A percentile compares a stretch with the other conserved stretches of the same genome.
Evolutionary conservation across 2,888 invertebrate genomes (phyloP).

Genomic region (Nomada fucata): DNA sequence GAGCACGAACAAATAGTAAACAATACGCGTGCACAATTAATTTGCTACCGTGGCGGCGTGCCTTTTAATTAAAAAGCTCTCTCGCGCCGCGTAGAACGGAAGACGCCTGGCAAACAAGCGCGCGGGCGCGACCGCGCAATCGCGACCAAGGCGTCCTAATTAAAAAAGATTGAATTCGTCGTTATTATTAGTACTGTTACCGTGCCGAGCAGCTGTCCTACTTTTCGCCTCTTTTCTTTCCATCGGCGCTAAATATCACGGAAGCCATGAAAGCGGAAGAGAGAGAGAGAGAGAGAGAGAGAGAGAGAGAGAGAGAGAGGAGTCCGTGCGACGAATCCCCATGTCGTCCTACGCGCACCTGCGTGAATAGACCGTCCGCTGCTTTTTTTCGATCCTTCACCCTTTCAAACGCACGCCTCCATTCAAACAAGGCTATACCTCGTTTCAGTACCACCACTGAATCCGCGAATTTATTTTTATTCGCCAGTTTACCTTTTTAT

Average conservation of each 20-base stretch:
- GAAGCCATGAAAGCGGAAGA: conserved; percentile 5
- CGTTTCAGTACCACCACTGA: conserved; percentile 39
- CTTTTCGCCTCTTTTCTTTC: conserved; percentile 32
- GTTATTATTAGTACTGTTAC: conserved; percentile 68
- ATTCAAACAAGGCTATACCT: conserved; percentile 39
- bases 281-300: not conserved
- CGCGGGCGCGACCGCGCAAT: conserved; percentile 10
- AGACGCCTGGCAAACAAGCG: conserved; percentile 55
- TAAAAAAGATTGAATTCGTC: conserved; percentile 68
- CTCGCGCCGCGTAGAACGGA: conserved; percentile 34
- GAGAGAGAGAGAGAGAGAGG: not conserved
- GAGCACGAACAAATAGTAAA: conserved; percentile 68
- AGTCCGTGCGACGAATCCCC: conserved; percentile 41
- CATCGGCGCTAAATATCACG: conserved; percentile 55
- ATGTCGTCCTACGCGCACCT: conserved; percentile 47
- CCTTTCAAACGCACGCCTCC: conserved; percentile 41
- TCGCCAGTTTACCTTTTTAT: conserved; percentile 57
- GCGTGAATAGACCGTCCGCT: conserved; percentile 51
- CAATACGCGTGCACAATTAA: conserved; percentile 72
- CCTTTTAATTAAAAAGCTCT: conserved; percentile 71
- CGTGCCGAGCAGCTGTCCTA: conserved; percentile 40
- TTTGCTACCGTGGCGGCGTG: conserved; percentile 59
- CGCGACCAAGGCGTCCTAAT: conserved; percentile 59
- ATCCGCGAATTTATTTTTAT: conserved; percentile 62
- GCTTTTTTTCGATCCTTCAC: conserved; percentile 22